Evolutionary conservation across 1,140 invertebrate species (phyloP).

Genomic region (Nylanderia fulva): DNA sequence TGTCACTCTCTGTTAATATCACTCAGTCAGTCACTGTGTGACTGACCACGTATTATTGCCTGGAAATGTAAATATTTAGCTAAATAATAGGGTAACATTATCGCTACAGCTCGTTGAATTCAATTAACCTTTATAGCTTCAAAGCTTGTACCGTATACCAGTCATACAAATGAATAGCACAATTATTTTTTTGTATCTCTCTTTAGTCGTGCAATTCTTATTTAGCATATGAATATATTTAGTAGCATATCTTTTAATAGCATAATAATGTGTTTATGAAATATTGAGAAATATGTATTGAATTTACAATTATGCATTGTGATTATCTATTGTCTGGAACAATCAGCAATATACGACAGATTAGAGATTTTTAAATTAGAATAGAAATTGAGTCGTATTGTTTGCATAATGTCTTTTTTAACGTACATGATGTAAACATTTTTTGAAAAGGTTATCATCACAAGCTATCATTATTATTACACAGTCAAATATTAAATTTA

Average conservation of each 20-base stretch:
- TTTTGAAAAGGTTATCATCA: not conserved
- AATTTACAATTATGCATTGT: not conserved
- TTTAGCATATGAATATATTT: not conserved
- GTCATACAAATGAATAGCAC: not conserved
- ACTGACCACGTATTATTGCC: not conserved
- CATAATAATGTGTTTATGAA: not conserved
- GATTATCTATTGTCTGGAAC: not conserved
- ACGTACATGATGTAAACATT: not conserved
- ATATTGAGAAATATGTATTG: not conserved
- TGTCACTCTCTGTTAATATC: not conserved
- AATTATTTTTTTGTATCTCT: not conserved
- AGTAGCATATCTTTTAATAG: not conserved
- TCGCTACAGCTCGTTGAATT: not conserved
- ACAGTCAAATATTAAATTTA: not conserved
- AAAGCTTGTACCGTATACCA: not conserved
- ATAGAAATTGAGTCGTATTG: not conserved
- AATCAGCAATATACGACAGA: not conserved
- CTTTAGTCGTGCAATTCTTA: not conserved
- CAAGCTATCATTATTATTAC: not conserved
- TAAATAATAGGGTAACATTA: not conserved
- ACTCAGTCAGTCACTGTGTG: too few species aligned
- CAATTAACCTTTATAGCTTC: not conserved
- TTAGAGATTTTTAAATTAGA: not conserved
- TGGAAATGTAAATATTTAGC: not conserved
- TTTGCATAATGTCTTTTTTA: not conserved